Evolutionary conservation across 2,113 vertebrate genomes (phyloP).

Genomic region (Gopherus evgoodei): DNA sequence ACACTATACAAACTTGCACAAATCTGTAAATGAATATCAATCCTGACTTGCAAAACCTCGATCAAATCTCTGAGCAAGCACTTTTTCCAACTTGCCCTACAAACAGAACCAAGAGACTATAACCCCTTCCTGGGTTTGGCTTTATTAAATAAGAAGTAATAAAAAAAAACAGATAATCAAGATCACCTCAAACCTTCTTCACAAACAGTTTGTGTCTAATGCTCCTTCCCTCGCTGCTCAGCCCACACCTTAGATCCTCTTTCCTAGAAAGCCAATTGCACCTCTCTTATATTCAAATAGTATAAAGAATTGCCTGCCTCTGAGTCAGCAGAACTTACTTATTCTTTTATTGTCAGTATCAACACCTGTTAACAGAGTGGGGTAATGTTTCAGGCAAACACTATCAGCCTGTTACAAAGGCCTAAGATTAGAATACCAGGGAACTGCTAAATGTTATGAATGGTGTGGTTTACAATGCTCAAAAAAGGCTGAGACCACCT

Average conservation of each 20-base stretch:
- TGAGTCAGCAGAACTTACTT: slow-evolving; percentile 73
- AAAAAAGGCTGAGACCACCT: slow-evolving; percentile 67
- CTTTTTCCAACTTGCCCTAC: neutral
- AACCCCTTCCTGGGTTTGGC: neutral
- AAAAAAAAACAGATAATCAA: slow-evolving; percentile 6
- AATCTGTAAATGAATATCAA: slow-evolving; percentile 25
- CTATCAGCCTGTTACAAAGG: slow-evolving; percentile 48
- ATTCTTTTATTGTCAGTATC: slow-evolving; percentile 64
- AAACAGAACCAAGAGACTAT: neutral
- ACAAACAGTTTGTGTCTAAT: neutral
- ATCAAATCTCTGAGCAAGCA: neutral
- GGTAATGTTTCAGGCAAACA: slow-evolving; percentile 62
- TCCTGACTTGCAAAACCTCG: neutral
- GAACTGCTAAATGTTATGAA: slow-evolving; percentile 73
- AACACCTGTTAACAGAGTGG: slow-evolving; percentile 63
- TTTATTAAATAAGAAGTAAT: neutral
- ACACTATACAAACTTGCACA: neutral
- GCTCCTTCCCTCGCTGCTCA: neutral
- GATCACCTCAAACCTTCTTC: neutral
- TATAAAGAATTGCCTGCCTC: slow-evolving; percentile 45
- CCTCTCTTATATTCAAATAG: slow-evolving; percentile 26
- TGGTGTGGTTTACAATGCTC: slow-evolving; percentile 66
- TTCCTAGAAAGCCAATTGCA: neutral
- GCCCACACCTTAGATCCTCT: neutral
- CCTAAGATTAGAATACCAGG: slow-evolving; percentile 68